Evolutionary conservation across 2,113 vertebrate genomes (phyloP).

Genomic region (Spea multiplicata): DNA sequence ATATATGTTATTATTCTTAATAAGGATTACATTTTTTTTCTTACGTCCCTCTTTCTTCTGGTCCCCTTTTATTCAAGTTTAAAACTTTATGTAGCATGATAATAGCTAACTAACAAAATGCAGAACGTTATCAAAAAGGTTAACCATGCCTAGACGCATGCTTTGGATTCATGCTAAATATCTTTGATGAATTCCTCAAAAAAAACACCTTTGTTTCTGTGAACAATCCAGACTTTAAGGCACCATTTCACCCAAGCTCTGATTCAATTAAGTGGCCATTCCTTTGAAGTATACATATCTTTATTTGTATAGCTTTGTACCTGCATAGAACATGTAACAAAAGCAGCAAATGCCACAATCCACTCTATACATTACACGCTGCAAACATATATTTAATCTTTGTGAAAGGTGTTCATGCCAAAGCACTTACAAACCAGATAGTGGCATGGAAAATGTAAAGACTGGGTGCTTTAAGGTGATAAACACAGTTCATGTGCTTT

Average conservation of each 20-base stretch:
- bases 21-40: too few relatives aligned
- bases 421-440: too few relatives aligned
- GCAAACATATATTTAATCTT: too few relatives aligned
- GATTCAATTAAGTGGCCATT: background rate
- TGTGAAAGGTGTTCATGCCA: too few relatives aligned
- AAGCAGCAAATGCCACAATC: background rate
- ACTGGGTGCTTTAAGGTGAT: too few relatives aligned
- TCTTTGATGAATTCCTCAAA: background rate
- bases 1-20: too few relatives aligned
- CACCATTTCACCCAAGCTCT: background rate
- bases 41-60: too few relatives aligned
- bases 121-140: too few relatives aligned
- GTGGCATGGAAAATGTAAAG: too few relatives aligned
- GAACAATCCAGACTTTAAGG: background rate
- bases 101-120: too few relatives aligned
- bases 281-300: background rate
- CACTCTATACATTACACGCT: too few relatives aligned
- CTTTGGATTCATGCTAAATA: background rate
- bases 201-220: background rate
- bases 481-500: too few relatives aligned
- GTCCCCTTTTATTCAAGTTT: background rate
- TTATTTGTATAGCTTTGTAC: background rate
- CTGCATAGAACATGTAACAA: background rate
- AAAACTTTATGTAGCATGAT: background rate
- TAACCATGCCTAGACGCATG: background rate